phyloP scores from a whole-genome alignment of 2,888 invertebrate species.

The Ophioninae sp. region DNA sequence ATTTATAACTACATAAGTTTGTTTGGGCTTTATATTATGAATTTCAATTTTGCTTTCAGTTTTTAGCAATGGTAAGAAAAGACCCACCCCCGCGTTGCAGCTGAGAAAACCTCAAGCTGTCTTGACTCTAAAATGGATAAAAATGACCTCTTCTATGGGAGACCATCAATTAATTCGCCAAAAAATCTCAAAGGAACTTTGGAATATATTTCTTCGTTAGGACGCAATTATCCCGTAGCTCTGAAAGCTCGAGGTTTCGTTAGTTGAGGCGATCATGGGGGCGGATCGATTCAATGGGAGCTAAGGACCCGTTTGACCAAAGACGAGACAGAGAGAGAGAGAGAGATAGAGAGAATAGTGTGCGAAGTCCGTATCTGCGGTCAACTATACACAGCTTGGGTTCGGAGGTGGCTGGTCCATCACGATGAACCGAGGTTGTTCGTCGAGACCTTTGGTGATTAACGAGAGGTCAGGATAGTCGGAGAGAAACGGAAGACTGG shows the following conservation, averaged over 20 bases:
- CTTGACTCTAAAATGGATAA: not conserved
- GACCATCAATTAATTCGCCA: not conserved
- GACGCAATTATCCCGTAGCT: constrained; percentile 30
- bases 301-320: constrained; percentile 50
- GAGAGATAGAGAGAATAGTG: constrained; percentile 33
- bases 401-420: constrained; percentile 64
- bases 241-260: constrained; percentile 8
- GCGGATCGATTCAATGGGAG: constrained; percentile 48
- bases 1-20: no score
- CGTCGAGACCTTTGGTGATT: constrained; percentile 79
- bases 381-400: constrained; percentile 79
- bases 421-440: constrained; percentile 62
- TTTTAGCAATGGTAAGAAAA: no score
- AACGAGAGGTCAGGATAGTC: constrained; percentile 77
- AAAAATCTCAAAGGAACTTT: not conserved
- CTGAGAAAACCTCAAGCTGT: not conserved
- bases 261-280: constrained; percentile 7
- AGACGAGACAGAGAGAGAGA: constrained; percentile 28
- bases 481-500: constrained; percentile 6
- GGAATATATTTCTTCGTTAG: constrained; percentile 21
- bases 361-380: constrained; percentile 75
- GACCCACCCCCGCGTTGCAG: not conserved
- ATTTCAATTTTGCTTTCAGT: no score
- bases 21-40: no score
- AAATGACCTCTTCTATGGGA: not conserved